These are phyloP conservation scores for Caenorhabditis parvicauda DNA, from an alignment of 2,888 invertebrate species.

Conservation along the genomic window DNA sequence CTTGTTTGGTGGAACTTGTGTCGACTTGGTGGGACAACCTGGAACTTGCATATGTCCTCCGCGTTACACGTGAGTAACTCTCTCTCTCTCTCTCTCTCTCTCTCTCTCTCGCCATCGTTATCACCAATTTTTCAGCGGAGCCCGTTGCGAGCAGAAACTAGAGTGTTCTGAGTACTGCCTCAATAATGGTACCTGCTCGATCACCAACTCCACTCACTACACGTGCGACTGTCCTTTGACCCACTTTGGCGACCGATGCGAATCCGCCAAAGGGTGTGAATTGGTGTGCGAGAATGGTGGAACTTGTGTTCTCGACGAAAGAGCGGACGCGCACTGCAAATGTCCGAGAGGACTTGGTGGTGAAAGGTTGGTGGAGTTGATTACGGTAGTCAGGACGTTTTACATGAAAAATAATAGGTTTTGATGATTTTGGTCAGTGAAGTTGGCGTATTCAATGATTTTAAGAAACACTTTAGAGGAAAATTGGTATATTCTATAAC, in stretches of 20 bases:
- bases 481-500: too few relatives aligned
- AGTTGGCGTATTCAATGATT: too few relatives aligned
- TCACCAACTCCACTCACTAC: conserved; percentile 17
- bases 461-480: too few relatives aligned
- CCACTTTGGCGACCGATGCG: conserved; percentile 14
- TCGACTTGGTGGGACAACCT: conserved; percentile 15
- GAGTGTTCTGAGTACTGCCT: conserved; percentile 17
- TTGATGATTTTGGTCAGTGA: too few relatives aligned
- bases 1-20: conserved; percentile 19
- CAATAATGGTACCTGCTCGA: conserved; percentile 34
- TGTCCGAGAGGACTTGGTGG: conserved; percentile 54
- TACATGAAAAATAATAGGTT: too few relatives aligned
- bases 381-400: too few relatives aligned
- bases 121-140: conserved; percentile 4
- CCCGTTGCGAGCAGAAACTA: conserved; percentile 13
- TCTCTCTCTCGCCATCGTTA: too few relatives aligned
- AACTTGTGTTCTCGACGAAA: conserved; percentile 63
- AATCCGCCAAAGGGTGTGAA: conserved; percentile 12
- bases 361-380: conserved; percentile 15
- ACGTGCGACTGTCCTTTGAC: conserved; percentile 18
- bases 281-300: conserved; percentile 65
- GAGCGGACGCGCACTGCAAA: conserved; percentile 64
- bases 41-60: conserved; percentile 21
- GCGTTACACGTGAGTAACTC: conserved; percentile 12
- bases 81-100: too few relatives aligned